Percentiles rank a stretch among this genome's conserved stretches.
Conservation (phyloP, 2,888 invertebrate genomes). For the Synergus itoensis region DNA sequence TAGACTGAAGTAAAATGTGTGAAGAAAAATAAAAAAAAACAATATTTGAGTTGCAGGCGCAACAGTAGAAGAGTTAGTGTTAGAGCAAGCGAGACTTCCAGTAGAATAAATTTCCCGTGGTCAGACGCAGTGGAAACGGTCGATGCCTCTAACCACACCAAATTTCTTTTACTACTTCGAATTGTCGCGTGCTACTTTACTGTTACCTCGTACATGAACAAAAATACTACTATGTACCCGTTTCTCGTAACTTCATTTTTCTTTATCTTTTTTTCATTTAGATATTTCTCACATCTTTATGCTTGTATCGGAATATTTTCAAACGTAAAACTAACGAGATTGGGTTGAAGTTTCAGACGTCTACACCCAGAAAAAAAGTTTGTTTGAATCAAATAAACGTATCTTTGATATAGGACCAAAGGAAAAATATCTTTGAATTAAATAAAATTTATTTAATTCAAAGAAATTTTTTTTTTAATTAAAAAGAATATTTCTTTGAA, state of each 20-base stretch:
- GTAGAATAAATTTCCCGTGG: constrained; percentile 16
- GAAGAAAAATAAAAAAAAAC: not conserved
- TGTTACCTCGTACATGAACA: not conserved
- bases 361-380: no score
- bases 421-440: no score
- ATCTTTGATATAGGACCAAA: no score
- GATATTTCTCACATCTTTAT: not conserved
- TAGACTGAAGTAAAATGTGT: not conserved
- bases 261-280: not conserved
- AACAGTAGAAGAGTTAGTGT: not conserved
- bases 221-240: not conserved
- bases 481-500: no score
- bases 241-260: not conserved
- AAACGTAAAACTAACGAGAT: not conserved
- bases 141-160: constrained; percentile 12
- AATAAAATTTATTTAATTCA: no score
- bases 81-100: not conserved
- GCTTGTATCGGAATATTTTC: not conserved
- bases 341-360: no score
- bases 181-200: not conserved
- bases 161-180: constrained; percentile 7
- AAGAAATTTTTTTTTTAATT: no score
- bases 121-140: not conserved
- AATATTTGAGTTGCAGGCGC: not conserved
- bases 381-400: no score